Base-by-base conservation (phyloP, 2,113 vertebrate genomes). In the Oncorhynchus clarkii region DNA sequence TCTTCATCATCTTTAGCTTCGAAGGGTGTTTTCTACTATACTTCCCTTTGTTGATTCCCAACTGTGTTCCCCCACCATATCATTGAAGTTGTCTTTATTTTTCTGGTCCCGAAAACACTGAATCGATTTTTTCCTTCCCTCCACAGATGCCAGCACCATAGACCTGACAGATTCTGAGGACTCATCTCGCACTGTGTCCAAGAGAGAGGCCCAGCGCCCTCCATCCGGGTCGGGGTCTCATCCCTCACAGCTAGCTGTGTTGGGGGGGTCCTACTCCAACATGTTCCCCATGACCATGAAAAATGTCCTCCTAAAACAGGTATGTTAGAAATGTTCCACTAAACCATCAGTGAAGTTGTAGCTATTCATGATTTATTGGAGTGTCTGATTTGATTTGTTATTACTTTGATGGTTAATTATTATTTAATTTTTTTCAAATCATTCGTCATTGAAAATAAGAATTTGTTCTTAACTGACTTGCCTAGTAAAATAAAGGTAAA, bases 231-330 rank as follows among this genome's bases (percentile, higher is more conserved):
- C 94, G 26, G 2, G 85, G 11, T 80, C 85, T 2, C 79, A 74
- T 7, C 45, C 81, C 4, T 88, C 90, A 77, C 90, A 88, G 2
- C 54, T 92, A 84, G 85, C 92, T 16, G 76, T 93, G 34, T 87
- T 92, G 34, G 87, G 91, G 68, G 88, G 73, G 31, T 90, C 95
- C 65, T 95, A 95, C 84, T 92, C 95, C 3, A 71, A 81, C 0
- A 90, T 97, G 3, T 94, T 95, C 51, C 92, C 95, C 9, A 94
- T 97, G 95, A 96, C 97, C 0, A 92, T 97, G 96, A 98, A 98
- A 92, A 97, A 96, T 5, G 94, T 96, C 8, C 82, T 97, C 74
- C 94, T 97, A 64, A 96, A 95, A 73, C 95, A 97, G 96, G 96
- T 98, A 91, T 54, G 14, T 54, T 54, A 54, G 49, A 54, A 54